phyloP scores from a whole-genome alignment of 2,113 vertebrate genomes.

The Polypterus bichir region DNA sequence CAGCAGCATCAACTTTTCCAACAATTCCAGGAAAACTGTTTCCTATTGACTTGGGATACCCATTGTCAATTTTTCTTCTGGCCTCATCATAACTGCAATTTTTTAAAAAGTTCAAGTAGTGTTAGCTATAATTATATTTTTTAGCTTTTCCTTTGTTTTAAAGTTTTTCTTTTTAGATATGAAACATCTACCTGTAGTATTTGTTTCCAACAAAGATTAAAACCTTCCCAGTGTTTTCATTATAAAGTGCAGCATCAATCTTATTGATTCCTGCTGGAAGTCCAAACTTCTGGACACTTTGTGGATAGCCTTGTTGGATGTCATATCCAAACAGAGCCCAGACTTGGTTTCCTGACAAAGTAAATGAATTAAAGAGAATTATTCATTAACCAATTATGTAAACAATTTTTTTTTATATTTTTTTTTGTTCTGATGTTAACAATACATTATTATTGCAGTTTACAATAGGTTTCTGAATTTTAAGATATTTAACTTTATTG shows the following conservation, averaged over 20 bases:
- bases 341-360: constrained; percentile 49
- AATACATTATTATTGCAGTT: too few relatives aligned
- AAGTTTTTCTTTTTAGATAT: too few relatives aligned
- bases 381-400: too few relatives aligned
- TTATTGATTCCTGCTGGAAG: constrained; percentile 51
- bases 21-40: constrained; percentile 43
- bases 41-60: constrained; percentile 50
- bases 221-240: constrained; percentile 44
- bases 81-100: constrained; percentile 59
- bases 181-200: constrained; percentile 70
- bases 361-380: constrained; percentile 16
- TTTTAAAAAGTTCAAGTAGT: constrained; percentile 1
- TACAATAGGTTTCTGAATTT: too few relatives aligned
- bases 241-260: constrained; percentile 61
- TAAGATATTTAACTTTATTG: not conserved
- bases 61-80: constrained; percentile 50
- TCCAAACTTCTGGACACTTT: constrained; percentile 45
- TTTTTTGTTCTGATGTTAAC: too few relatives aligned
- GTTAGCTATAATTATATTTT: too few relatives aligned
- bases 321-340: constrained; percentile 69
- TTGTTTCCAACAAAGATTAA: constrained; percentile 58
- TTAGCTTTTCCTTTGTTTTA: too few relatives aligned
- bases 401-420: too few relatives aligned
- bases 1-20: constrained; percentile 55
- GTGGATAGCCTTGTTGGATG: constrained; percentile 53